Evolutionary conservation across 35 echinoderm and acorn worm genomes (phyloP), one percentile per base, ranked within the genome.

Genomic region (Hemicentrotus pulcherrimus): DNA sequence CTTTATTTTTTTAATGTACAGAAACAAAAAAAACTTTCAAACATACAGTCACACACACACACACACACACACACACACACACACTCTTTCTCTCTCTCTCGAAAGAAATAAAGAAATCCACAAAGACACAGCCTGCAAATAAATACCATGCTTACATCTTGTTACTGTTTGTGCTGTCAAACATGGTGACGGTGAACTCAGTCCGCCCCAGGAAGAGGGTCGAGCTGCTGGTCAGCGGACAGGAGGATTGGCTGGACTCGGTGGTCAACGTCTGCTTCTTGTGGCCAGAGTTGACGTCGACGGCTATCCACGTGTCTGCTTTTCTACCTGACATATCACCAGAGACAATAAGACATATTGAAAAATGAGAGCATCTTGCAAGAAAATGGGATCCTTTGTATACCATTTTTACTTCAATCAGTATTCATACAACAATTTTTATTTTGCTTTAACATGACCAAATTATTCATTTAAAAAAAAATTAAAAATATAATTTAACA

Each of bases 101-200:
- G 0, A 11, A 50, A 50, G 1, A 50, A 50, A n/a, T 3, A 41
- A 41, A 41, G 35, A 41, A 41, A 41, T 1, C 35, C 35, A 41
- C 35, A 41, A 41, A 41, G 35, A 41, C 35, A 41, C 35, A 41
- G 35, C 35, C 35, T 11, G 14, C 50, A 55, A 4, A 71, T 4
- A 71, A 71, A 78, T 78, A 78, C n/a, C 65, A 1, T 32, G 95
- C 97, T 97, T 96, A 99, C 98, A 97, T 95, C 97, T 95, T 96
- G 52, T 99, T 97, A 61, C 95, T 98, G 16, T 97, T 97, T 22
- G 88, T 95, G 96, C 96, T 98, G 86, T 99, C 97, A 98, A 99
- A 99, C 97, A 99, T 98, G 78, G 98, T 98, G 32, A 99, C 96
- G 4, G 95, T 96, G 92, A 97, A 99, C 86, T 99, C 98, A 22